These are phyloP conservation scores for Myocastor coypus DNA, from an alignment of 2,113 vertebrate genomes.

Conservation along the genomic window DNA sequence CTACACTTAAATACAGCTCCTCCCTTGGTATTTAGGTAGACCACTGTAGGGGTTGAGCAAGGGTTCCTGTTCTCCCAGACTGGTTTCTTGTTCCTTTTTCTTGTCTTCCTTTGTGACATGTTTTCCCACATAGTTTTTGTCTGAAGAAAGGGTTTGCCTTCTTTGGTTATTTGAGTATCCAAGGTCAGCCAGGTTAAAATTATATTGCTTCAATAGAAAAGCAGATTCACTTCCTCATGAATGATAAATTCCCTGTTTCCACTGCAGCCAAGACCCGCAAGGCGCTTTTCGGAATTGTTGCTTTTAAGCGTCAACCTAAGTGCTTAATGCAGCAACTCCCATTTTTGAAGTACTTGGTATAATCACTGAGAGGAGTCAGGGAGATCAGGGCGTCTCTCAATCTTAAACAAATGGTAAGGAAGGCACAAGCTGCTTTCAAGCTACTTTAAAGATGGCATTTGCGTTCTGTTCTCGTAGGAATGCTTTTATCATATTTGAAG, in stretches of 20 bases:
- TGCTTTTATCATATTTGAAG: neutral
- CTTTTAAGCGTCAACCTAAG: neutral
- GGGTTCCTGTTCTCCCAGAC: neutral
- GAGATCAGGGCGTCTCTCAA: neutral
- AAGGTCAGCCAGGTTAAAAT: slow-evolving; percentile 24
- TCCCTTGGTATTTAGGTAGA: neutral
- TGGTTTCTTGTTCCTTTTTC: neutral
- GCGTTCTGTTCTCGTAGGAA: neutral
- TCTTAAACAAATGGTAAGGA: neutral
- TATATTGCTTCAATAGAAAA: neutral
- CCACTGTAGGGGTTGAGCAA: neutral
- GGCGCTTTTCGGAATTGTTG: neutral
- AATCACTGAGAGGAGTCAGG: neutral
- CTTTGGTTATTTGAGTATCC: neutral
- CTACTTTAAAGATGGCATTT: neutral
- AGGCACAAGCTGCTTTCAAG: neutral
- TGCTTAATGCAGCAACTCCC: neutral
- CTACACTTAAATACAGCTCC: neutral
- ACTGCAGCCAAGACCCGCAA: neutral
- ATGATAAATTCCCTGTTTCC: neutral
- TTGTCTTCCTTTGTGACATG: no score
- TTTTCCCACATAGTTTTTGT: neutral
- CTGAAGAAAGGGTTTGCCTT: neutral
- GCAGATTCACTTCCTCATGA: neutral
- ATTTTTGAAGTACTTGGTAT: neutral